Evolutionary conservation across 2,888 invertebrate species (phyloP).

Genomic region (Brachylomia viminalis): DNA sequence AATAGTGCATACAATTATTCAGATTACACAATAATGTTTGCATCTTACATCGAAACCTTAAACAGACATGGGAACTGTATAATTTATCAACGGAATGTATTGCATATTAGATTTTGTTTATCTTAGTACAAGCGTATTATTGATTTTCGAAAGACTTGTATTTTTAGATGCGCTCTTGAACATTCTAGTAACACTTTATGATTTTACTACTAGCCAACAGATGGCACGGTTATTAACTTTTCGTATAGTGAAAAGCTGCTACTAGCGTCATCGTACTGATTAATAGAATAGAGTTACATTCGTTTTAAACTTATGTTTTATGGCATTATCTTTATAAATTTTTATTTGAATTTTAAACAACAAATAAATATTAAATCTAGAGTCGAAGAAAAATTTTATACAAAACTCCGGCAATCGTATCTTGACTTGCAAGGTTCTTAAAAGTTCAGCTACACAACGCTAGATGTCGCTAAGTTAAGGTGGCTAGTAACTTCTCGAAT

Average conservation of each 20-base stretch:
- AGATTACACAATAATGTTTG: slow-evolving; percentile 35
- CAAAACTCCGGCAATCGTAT: fast-evolving
- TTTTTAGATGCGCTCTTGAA: slow-evolving; percentile 28
- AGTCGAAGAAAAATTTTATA: background rate
- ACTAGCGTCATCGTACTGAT: slow-evolving; percentile 19
- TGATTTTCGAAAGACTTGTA: background rate
- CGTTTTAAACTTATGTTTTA: too few species aligned
- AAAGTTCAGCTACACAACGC: slow-evolving; percentile 50
- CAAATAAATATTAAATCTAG: background rate
- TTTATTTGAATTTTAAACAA: background rate
- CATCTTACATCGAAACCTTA: background rate
- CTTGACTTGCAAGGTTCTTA: background rate
- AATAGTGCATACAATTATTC: slow-evolving; percentile 2
- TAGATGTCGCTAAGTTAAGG: slow-evolving; percentile 73
- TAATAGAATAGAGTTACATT: background rate
- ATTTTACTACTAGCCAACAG: slow-evolving; percentile 68
- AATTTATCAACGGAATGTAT: background rate
- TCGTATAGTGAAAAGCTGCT: fast-evolving
- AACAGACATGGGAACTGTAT: too few species aligned
- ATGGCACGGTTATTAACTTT: slow-evolving; percentile 64
- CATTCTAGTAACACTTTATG: slow-evolving; percentile 25
- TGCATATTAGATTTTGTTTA: background rate
- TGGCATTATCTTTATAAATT: background rate
- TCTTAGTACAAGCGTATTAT: background rate
- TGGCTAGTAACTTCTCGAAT: slow-evolving; percentile 67